Evolutionary conservation across 2,888 invertebrate genomes (phyloP), one percentile per base, ranked within the genome.

Genomic region (Drosophila austrosaltans): DNA sequence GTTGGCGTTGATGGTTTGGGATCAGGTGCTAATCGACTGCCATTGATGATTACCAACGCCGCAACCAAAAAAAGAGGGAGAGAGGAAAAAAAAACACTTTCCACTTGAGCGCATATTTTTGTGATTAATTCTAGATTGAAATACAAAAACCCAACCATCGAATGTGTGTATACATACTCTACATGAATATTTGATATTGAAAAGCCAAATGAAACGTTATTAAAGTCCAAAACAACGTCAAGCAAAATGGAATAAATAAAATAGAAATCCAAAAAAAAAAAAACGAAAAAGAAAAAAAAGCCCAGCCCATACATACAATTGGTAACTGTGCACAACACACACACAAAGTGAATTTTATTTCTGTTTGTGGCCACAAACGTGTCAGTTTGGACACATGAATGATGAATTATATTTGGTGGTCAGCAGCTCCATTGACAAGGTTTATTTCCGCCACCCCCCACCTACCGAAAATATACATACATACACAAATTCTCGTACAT

Each of bases 341-440:
- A 78, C 75, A 78, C 87, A 85, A 85, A 87, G 85, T 85, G 85
- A 87, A 85, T 85, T 82, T 85, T 81, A 81, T 82, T 79, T 81
- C 67, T 73, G 81, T 76, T 81, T 82, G 87, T 72, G 87, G 85
- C 85, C 87, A 82, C 87, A 87, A 82, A 84, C 83, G 85, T 85
- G 87, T 81, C 87, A 81, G 75, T 74, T 85, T 69, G 81, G 77
- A 87, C 87, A 84, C 87, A 81, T 85, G 85, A 84, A 85, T 85
- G 85, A 85, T 85, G 82, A 84, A 85, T 87, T 87, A 82, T 75
- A 56, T 79, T 75, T 60, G 67, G 67, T 68, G 70, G 72, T 85
- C 71, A 75, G 62, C 62, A 69, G 40, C 40, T 12, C 1, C 65
- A 71, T 60, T 62, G 63, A 30, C 53, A 48, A 59, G 61, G 39